Base-by-base conservation (phyloP, 1,140 invertebrate species). In the Metaphire vulgaris region DNA sequence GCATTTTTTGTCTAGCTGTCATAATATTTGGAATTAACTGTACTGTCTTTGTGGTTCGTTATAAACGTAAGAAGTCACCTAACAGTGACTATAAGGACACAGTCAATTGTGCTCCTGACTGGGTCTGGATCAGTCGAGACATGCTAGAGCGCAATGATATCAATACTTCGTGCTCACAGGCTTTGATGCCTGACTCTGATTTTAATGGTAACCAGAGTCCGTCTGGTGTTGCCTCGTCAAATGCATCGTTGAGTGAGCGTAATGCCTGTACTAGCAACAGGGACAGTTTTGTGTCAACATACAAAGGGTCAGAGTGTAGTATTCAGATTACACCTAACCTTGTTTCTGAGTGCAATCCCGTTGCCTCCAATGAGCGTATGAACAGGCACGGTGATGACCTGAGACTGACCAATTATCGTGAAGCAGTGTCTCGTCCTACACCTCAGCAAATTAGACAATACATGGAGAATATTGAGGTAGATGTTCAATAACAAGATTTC, bases 71-170 rank as follows among this genome's bases (percentile, higher is more conserved):
- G 41, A 56, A 56, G 21, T 56, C 41, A 56, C 41, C 41, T 6
- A 56, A 21, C 41, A 21, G 41, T 21, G 41, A 56, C 21, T 56
- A 56, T 21, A 56, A 56, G 21, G 41, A 56, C 41, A 56, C 41
- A 21, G 41, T 56, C 21, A 93, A 93, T 33, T 95, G 97, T 84
- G 95, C 94, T 0, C 94, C 97, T 80, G 95, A 98, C 82, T 98
- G 96, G 96, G 95, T 98, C 28, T 98, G 96, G 96, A 88, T 98
- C 41, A 95, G 93, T 79, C 89, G 93, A 71, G 93, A 94, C 29
- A 97, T 94, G 1, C 90, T 97, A 66, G 94, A 97, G 82, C 79
- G 86, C 14, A 89, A 85, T 80, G 84, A 86, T 31, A 83, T 87
- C 65, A 81, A 85, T 75, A 79, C 81, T 64, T 79, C 80, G 33